These are phyloP conservation scores for Carterocephalus palaemon DNA, from an alignment of 2,888 invertebrate species.

Conservation along the genomic window DNA sequence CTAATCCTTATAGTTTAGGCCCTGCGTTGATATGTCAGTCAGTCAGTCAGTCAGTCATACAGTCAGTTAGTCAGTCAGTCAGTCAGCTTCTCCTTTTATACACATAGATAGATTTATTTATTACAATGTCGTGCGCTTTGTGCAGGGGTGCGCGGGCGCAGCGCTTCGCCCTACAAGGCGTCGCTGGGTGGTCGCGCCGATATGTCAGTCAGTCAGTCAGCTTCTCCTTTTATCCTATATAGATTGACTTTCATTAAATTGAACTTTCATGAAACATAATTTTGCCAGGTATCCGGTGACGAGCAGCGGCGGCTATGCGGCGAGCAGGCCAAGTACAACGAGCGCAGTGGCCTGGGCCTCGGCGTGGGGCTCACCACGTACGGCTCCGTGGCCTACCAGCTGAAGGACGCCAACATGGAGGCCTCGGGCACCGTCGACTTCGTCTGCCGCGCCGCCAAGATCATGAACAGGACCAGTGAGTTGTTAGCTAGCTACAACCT, in stretches of 20 bases:
- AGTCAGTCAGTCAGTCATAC: too few species aligned
- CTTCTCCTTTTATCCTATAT: too few species aligned
- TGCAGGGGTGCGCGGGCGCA: slow-evolving; percentile 62
- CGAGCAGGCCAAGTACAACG: slow-evolving; percentile 79
- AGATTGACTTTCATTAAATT: neutral
- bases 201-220: too few species aligned
- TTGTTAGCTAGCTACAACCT: slow-evolving; percentile 30
- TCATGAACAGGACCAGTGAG: slow-evolving; percentile 86
- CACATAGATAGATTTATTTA: too few species aligned
- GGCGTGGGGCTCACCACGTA: slow-evolving; percentile 81
- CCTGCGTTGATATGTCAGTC: too few species aligned
- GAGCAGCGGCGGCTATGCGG: slow-evolving; percentile 84
- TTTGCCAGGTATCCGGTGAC: slow-evolving; percentile 85
- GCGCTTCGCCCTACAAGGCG: slow-evolving; percentile 81
- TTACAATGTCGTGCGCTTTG: too few species aligned
- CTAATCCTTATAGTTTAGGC: too few species aligned
- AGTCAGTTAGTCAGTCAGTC: too few species aligned
- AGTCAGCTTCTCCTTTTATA: too few species aligned
- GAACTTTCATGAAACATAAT: too few species aligned
- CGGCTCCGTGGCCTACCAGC: slow-evolving; percentile 87
- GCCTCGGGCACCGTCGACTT: slow-evolving; percentile 86
- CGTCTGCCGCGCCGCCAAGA: slow-evolving; percentile 83
- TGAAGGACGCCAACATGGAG: slow-evolving; percentile 88
- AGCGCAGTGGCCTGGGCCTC: slow-evolving; percentile 65
- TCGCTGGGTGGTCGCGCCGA: slow-evolving; percentile 68